Conservation (phyloP, 2,797 vertebrate species). For the Microctenopoma steveboyesi region DNA sequence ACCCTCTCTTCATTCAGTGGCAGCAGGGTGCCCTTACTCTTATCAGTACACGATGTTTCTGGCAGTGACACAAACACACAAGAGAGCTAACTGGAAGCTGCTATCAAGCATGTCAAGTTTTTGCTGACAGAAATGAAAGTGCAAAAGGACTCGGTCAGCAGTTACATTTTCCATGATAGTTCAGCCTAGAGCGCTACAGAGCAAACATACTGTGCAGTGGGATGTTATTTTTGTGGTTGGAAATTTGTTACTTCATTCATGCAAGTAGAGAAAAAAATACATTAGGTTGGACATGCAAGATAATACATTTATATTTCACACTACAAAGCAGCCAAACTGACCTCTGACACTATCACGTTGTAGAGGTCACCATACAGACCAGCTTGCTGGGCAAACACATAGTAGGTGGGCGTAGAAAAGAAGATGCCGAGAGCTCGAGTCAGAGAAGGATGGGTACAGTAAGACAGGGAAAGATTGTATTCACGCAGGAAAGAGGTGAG, state of each 20-base stretch:
- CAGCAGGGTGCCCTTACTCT: constrained; percentile 38
- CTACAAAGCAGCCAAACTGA: constrained; percentile 66
- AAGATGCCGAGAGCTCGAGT: constrained; percentile 92
- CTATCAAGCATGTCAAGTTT: constrained; percentile 55
- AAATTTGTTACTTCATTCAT: neutral
- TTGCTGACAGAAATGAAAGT: constrained; percentile 44
- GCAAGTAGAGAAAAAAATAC: neutral
- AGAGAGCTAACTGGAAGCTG: constrained; percentile 29
- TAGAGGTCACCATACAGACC: constrained; percentile 94
- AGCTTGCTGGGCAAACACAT: constrained; percentile 93
- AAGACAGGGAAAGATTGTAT: constrained; percentile 93
- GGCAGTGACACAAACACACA: constrained; percentile 60
- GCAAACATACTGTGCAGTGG: neutral
- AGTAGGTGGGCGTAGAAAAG: constrained; percentile 90
- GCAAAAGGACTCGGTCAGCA: constrained; percentile 24
- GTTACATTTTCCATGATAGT: constrained; percentile 25
- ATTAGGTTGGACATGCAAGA: neutral
- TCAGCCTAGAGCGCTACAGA: neutral
- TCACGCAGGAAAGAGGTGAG: constrained; percentile 93
- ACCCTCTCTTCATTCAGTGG: constrained; percentile 30
- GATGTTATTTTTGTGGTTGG: neutral
- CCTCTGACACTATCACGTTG: constrained; percentile 92
- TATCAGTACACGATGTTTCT: constrained; percentile 66
- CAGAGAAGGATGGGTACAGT: constrained; percentile 91
- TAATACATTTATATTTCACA: neutral